Evolutionary conservation across 2,888 invertebrate species (phyloP).

Genomic region (Lysandra bellargus): DNA sequence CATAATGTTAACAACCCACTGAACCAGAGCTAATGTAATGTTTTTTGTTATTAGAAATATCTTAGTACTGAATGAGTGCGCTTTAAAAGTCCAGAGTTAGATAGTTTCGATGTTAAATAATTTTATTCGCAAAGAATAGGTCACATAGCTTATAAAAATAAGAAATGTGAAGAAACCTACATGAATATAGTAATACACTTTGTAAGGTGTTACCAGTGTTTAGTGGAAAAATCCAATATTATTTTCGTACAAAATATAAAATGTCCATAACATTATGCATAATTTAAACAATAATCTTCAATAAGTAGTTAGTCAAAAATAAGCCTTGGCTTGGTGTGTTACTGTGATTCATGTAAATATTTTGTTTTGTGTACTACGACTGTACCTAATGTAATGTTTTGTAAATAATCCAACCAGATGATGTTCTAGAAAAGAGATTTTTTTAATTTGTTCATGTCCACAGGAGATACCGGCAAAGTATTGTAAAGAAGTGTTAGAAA

Average conservation of each 20-base stretch:
- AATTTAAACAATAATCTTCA: background rate
- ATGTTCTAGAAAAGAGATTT: background rate
- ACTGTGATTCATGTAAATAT: background rate
- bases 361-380: background rate
- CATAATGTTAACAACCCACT: background rate
- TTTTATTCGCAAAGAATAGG: slow-evolving; percentile 13
- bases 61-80: background rate
- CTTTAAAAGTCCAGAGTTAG: slow-evolving; percentile 20
- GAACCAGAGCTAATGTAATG: background rate
- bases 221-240: background rate
- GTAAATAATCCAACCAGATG: background rate
- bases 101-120: slow-evolving; percentile 4
- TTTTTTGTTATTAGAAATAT: slow-evolving; percentile 2
- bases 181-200: background rate
- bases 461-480: background rate
- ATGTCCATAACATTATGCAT: background rate
- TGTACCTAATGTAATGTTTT: background rate
- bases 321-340: background rate
- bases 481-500: slow-evolving; percentile 6
- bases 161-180: background rate
- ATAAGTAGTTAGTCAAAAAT: background rate
- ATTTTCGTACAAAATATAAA: background rate
- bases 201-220: background rate
- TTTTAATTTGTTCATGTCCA: background rate
- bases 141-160: background rate